phyloP scores from a whole-genome alignment of 2,797 vertebrate genomes.

The Oryzias sinensis region DNA sequence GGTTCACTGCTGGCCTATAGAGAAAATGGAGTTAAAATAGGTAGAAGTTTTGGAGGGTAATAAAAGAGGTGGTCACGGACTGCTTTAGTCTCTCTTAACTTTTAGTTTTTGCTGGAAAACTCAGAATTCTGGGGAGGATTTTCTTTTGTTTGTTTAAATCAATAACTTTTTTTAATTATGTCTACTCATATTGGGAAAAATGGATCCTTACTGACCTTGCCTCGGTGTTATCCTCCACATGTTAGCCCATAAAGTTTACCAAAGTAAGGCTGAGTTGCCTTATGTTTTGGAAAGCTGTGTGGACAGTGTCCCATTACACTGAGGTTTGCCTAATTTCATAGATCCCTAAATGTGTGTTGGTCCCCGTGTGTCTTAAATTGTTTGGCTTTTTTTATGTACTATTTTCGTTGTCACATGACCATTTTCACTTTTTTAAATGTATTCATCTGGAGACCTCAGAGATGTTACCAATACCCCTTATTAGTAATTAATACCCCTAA shows the following conservation, averaged over 20 bases:
- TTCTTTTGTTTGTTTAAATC: constrained; percentile 3
- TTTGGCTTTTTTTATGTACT: constrained; percentile 58
- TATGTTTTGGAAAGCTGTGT: constrained; percentile 59
- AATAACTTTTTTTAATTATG: not conserved
- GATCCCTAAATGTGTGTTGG: constrained; percentile 55
- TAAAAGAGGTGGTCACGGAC: constrained; percentile 29
- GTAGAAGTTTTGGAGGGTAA: constrained; percentile 34
- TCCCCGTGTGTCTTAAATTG: constrained; percentile 55
- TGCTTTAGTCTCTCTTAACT: constrained; percentile 1
- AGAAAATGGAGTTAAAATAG: constrained; percentile 33
- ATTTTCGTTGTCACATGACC: constrained; percentile 63
- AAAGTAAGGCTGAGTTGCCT: constrained; percentile 44
- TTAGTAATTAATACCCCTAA: constrained; percentile 10
- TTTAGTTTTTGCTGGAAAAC: not conserved
- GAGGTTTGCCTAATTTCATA: constrained; percentile 35
- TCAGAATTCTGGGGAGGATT: constrained; percentile 5
- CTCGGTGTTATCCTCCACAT: constrained; percentile 51
- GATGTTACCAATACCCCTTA: too few relatives aligned
- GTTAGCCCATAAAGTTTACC: constrained; percentile 45
- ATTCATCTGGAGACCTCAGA: too few relatives aligned
- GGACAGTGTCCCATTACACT: constrained; percentile 26
- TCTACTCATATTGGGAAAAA: constrained; percentile 3
- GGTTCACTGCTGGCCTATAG: constrained; percentile 49
- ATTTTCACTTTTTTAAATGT: constrained; percentile 46
- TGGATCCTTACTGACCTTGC: constrained; percentile 23